A percentile compares a stretch with the other conserved stretches of the same genome.
Conservation (phyloP, 2,113 vertebrate species). For the Scolopax mira region DNA sequence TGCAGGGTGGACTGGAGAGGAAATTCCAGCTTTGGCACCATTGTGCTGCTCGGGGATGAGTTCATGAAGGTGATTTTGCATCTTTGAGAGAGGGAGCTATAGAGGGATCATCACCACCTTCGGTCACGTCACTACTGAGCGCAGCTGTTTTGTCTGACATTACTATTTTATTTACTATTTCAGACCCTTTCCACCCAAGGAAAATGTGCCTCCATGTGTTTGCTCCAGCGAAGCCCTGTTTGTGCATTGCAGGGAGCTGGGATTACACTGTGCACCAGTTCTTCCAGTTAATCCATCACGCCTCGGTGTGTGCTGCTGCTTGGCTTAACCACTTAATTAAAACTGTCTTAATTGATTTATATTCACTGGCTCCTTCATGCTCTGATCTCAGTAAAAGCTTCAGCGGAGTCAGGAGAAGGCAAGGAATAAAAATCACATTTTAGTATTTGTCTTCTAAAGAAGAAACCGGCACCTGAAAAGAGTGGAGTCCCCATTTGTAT, state of each 20-base stretch:
- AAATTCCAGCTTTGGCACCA: background rate
- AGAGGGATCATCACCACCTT: background rate
- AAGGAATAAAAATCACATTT: background rate
- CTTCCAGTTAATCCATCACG: background rate
- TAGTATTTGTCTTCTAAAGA: background rate
- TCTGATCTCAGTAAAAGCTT: background rate
- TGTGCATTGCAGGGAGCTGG: background rate
- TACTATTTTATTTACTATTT: background rate
- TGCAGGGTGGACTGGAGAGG: background rate
- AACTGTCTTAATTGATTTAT: background rate
- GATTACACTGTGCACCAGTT: rapidly evolving
- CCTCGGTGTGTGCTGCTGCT: background rate
- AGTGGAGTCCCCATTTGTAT: rapidly evolving
- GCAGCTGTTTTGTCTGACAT: background rate
- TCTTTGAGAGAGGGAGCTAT: background rate
- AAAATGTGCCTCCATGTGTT: background rate
- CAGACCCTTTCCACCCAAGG: background rate
- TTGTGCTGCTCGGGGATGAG: rapidly evolving
- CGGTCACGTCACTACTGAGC: background rate
- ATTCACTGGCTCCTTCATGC: background rate
- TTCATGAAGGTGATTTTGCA: background rate
- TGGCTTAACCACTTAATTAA: background rate
- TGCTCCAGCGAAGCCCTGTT: rapidly evolving
- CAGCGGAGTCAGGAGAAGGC: background rate
- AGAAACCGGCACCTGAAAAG: background rate